Evolutionary conservation across 2,797 vertebrate species (phyloP).

Genomic region (Luscinia luscinia): DNA sequence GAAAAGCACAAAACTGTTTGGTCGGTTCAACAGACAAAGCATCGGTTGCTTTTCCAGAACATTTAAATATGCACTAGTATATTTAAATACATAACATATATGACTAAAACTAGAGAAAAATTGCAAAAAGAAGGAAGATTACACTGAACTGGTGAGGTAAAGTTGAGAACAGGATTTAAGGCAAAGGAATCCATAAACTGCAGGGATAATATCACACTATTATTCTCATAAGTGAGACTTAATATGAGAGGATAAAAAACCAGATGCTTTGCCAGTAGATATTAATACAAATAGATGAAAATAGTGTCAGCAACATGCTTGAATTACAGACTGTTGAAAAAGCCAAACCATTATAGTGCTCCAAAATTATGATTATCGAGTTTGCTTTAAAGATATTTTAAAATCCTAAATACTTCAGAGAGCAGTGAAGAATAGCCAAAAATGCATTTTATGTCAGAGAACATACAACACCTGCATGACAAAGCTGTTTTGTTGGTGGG

Average conservation of each 20-base stretch:
- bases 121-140: not conserved
- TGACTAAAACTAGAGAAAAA: not conserved
- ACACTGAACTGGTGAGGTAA: not conserved
- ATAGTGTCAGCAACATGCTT: not conserved
- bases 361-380: not conserved
- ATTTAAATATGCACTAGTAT: not conserved
- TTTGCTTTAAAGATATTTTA: not conserved
- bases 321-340: not conserved
- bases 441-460: not conserved
- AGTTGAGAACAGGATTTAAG: not conserved
- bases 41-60: not conserved
- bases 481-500: not conserved
- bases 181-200: not conserved
- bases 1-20: not conserved
- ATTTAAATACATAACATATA: not conserved
- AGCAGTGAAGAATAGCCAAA: not conserved
- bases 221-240: not conserved
- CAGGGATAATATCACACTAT: not conserved
- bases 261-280: not conserved
- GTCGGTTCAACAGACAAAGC: not conserved
- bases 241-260: not conserved
- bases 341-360: not conserved
- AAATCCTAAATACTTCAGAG: not conserved
- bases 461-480: not conserved
- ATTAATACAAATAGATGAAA: not conserved